Evolutionary conservation across 2,797 vertebrate genomes (phyloP), one percentile per base, ranked within the genome.

Genomic region (Miichthys miiuy): DNA sequence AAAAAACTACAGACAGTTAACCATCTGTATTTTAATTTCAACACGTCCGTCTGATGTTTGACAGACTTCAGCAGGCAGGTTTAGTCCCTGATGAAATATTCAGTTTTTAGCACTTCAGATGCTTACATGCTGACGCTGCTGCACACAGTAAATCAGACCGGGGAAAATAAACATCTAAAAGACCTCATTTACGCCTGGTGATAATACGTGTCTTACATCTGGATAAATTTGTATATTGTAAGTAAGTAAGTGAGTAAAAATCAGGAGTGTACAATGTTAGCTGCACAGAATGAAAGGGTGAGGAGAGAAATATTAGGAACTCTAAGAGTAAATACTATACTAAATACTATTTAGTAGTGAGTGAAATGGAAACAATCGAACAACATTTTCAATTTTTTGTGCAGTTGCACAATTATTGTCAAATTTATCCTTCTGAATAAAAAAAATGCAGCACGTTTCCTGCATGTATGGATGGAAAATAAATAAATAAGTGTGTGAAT

Each of bases 11-110:
- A 64, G 42, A 55, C 41, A 30, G 20, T 60, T 16, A 47, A 41
- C 9, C 17, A 70, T 60, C 47, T 75, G 61, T 44, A 52, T 75
- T 81, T 83, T 68, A 74, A 75, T 70, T 80, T 72, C 23, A 69
- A 41, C 34, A 25, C 23, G 14, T 70, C 48, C 77, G 47, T 58
- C 38, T 81, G 47, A 8, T 75, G 47, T 79, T 80, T 75, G 80
- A 27, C 64, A 78, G 50, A 65, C 69, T 74, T 56, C 14, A 16
- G 68, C 41, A 56, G 68, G 7, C 68, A 60, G 42, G 11, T 80
- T 80, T 61, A 72, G 48, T 66, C 38, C 51, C 54, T 18, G 3
- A 47, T 64, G 58, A 12, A 81, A 62, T 51, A 52, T 69, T 47
- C 25, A 23, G 11, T 30, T 12, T 62, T 51, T 54, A 47, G 27